Conservation (phyloP, 1,140 invertebrate genomes). For the Leptinotarsa lineolata region DNA sequence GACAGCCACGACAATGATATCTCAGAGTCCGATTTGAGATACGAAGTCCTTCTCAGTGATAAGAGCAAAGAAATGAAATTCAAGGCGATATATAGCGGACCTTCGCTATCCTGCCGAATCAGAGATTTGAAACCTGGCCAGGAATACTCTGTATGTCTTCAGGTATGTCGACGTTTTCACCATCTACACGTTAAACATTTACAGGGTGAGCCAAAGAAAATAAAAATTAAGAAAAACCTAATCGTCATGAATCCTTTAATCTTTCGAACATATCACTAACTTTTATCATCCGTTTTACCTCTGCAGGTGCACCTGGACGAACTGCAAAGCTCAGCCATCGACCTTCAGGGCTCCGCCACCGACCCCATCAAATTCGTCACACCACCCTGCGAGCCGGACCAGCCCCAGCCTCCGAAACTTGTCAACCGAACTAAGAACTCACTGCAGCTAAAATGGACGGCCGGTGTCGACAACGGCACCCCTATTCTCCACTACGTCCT, state of each 20-base stretch:
- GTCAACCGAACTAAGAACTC: slow-evolving; percentile 63
- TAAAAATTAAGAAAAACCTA: too few species aligned
- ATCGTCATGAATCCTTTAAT: neutral
- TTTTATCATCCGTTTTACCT: neutral
- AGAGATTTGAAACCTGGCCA: slow-evolving; percentile 80
- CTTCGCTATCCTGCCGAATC: slow-evolving; percentile 70
- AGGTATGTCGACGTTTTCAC: slow-evolving; percentile 40
- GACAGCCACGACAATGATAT: slow-evolving; percentile 55
- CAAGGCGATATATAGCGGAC: slow-evolving; percentile 77
- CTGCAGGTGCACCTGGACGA: slow-evolving; percentile 58
- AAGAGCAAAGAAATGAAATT: slow-evolving; percentile 76
- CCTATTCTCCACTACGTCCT: slow-evolving; percentile 77
- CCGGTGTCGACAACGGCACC: slow-evolving; percentile 76
- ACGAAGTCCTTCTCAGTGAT: slow-evolving; percentile 77
- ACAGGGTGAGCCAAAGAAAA: too few species aligned
- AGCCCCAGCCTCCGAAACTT: slow-evolving; percentile 64
- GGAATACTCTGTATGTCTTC: slow-evolving; percentile 77
- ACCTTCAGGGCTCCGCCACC: slow-evolving; percentile 59
- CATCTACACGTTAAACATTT: too few species aligned
- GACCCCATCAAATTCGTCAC: slow-evolving; percentile 64
- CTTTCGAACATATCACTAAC: neutral
- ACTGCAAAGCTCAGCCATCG: slow-evolving; percentile 59
- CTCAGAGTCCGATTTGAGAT: slow-evolving; percentile 68
- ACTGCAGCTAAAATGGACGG: slow-evolving; percentile 67
- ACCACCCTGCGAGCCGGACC: slow-evolving; percentile 69